Base-by-base conservation (phyloP, 2,797 vertebrate species). In the Toxotes lorentzi region DNA sequence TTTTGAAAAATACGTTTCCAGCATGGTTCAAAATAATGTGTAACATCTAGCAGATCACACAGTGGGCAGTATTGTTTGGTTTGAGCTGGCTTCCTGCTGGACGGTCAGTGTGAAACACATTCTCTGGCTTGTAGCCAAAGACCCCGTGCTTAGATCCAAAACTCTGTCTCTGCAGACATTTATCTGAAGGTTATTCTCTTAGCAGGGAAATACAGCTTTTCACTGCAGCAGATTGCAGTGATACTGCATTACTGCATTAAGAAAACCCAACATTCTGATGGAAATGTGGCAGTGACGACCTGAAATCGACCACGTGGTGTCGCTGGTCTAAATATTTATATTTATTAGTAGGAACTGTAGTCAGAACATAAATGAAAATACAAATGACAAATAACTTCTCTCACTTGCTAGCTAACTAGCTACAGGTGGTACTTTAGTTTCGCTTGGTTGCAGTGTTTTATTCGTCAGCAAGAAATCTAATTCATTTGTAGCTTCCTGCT, bases 1-100 rank as follows among this genome's bases (percentile, higher is more conserved):
- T 64, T 64, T 65, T 58, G 32, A 59, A 27, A 73, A 53, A 35
- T 65, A 35, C 21, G 0, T 4, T 72, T 40, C 13, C 63, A 82
- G 23, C 21, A 3, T 14, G 32, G 17, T 58, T 72, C 5, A 27
- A 61, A 64, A 68, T 41, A 57, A 57, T 17, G 59, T 40, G 0
- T 40, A 61, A 64, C 60, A 54, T 75, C 60, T 70, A 7, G 7
- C 35, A 63, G 68, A 34, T 45, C 57, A 47, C 45, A 69, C 17
- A 70, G 48, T 40, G 45, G n/a, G 58, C 60, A 11, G 38, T 7
- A 24, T 53, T 88, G 78, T 84, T 83, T 77, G 50, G 43, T 63
- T 63, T 73, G 43, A 76, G 72, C 51, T 17, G 58, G 61, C 62
- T 79, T 87, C 84, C 81, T 75, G 87, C 85, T 78, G 80, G 12